Evolutionary conservation across 2,888 invertebrate species (phyloP).

Genomic region (Opisthograptis luteolata): DNA sequence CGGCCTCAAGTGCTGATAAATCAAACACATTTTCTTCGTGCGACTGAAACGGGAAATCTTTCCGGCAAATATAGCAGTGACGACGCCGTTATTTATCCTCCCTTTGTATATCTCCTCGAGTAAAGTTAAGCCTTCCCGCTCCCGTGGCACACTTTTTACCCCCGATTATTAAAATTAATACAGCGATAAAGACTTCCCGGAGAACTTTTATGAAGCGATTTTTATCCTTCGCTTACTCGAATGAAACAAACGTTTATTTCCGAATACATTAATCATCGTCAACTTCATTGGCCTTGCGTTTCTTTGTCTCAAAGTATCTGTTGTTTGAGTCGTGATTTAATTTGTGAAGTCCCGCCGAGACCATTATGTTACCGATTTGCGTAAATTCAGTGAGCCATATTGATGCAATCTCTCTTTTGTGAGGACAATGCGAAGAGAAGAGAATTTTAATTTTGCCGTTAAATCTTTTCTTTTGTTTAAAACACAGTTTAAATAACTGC

Average conservation of each 20-base stretch:
- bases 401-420: constrained; percentile 55
- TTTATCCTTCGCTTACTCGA: constrained; percentile 34
- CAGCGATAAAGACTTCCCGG: constrained; percentile 39
- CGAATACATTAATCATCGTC: constrained; percentile 49
- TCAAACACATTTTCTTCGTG: constrained; percentile 81
- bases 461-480: constrained; percentile 45
- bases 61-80: constrained; percentile 70
- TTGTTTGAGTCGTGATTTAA: constrained; percentile 51
- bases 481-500: constrained; percentile 18
- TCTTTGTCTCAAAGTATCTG: constrained; percentile 49
- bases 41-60: constrained; percentile 76
- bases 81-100: constrained; percentile 60
- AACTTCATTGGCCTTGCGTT: constrained; percentile 44
- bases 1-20: constrained; percentile 82
- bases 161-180: constrained; percentile 44
- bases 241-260: constrained; percentile 38
- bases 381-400: constrained; percentile 50
- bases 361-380: constrained; percentile 52
- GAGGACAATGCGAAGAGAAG: constrained; percentile 49
- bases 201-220: constrained; percentile 33
- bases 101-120: constrained; percentile 40
- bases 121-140: constrained; percentile 28
- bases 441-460: constrained; percentile 51
- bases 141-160: constrained; percentile 42
- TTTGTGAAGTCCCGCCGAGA: constrained; percentile 50